These are phyloP conservation scores for Scaptomyza tumidula DNA, from an alignment of 2,888 invertebrate genomes.

Conservation along the genomic window DNA sequence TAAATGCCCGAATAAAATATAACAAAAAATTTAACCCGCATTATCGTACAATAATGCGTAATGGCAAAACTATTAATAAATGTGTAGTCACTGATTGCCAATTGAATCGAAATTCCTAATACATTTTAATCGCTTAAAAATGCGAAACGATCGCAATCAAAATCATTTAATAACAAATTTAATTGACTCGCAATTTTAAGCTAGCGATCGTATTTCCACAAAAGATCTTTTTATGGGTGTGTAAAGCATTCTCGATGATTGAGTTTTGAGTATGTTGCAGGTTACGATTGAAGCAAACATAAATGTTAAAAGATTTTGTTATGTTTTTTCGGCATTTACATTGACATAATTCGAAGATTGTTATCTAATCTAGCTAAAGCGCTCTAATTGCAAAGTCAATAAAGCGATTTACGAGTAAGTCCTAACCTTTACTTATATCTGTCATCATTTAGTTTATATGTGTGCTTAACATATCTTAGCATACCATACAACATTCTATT, in stretches of 20 bases:
- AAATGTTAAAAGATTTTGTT: background rate
- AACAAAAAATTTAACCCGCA: background rate
- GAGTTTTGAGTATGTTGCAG: background rate
- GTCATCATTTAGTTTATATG: background rate
- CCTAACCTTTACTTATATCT: slow-evolving; percentile 4
- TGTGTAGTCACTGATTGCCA: background rate
- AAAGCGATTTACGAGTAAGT: background rate
- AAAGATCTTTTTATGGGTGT: background rate
- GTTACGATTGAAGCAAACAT: background rate
- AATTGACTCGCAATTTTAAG: background rate
- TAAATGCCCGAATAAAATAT: background rate
- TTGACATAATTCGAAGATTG: background rate
- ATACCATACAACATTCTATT: background rate
- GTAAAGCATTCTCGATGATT: background rate
- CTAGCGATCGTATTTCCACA: background rate
- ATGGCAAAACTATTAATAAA: background rate
- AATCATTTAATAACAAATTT: background rate
- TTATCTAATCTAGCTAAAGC: background rate
- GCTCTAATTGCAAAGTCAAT: background rate
- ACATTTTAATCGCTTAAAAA: background rate
- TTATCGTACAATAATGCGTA: background rate
- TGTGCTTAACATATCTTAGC: background rate
- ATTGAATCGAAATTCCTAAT: background rate
- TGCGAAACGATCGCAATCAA: background rate
- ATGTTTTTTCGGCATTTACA: background rate